phyloP scores from a whole-genome alignment of 2,113 vertebrate species.

The Heterochromis multidens region DNA sequence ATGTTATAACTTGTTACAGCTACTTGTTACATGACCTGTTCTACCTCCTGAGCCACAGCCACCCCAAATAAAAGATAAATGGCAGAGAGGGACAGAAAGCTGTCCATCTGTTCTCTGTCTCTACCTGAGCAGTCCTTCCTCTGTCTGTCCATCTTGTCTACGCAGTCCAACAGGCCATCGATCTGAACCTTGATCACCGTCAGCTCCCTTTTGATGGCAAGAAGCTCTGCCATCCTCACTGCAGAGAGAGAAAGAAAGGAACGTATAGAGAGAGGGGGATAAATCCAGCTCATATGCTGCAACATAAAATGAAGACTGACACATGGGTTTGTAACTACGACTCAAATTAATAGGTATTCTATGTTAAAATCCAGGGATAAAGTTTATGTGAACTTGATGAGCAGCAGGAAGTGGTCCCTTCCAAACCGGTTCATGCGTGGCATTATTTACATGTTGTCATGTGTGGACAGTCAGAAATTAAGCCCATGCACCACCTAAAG shows the following conservation, averaged over 20 bases:
- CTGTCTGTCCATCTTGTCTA: slow-evolving; percentile 78
- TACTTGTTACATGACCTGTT: too few species aligned
- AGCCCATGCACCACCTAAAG: too few species aligned
- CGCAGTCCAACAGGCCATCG: slow-evolving; percentile 78
- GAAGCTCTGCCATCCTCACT: slow-evolving; percentile 76
- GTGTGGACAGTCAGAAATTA: not conserved
- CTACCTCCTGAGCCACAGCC: too few species aligned
- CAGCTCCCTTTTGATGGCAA: slow-evolving; percentile 78
- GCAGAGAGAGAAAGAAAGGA: not conserved
- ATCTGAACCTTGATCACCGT: slow-evolving; percentile 83
- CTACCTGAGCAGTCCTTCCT: slow-evolving; percentile 58
- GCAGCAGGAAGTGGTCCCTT: too few species aligned
- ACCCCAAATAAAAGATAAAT: too few species aligned
- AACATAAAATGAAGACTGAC: not conserved
- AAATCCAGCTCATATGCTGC: not conserved
- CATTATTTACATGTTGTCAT: not conserved
- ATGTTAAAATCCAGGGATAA: not conserved
- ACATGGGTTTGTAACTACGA: not conserved
- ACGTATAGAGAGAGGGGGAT: not conserved
- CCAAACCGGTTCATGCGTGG: not conserved
- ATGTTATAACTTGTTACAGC: not conserved
- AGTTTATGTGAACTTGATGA: not conserved
- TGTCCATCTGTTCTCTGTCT: not conserved
- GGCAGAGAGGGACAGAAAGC: too few species aligned
- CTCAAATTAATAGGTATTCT: rapidly evolving